These are phyloP conservation scores for Protomyctophum bolini DNA, from an alignment of 2,113 vertebrate species.

Conservation along the genomic window DNA sequence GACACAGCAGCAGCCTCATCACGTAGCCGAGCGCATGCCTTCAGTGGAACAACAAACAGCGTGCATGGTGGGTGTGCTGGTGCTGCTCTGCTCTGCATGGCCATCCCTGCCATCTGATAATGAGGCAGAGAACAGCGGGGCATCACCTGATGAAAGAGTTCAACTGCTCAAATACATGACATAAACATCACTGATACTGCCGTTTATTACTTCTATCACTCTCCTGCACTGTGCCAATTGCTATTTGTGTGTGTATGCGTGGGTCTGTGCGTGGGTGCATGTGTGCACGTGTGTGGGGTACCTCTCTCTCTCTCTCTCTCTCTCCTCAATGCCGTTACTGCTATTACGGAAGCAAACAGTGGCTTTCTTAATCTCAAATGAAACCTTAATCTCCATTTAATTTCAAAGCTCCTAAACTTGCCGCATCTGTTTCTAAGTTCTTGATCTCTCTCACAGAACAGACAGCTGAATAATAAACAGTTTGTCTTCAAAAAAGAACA, in stretches of 20 bases:
- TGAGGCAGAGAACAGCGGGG: conserved; percentile 60
- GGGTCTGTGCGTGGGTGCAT: neutral
- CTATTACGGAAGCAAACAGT: too few species aligned
- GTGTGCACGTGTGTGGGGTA: neutral
- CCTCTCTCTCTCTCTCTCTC: neutral
- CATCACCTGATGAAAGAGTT: conserved; percentile 45
- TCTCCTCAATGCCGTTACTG: too few species aligned
- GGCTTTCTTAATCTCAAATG: too few species aligned
- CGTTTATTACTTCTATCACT: conserved; percentile 25
- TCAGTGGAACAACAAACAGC: neutral
- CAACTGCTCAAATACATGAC: conserved; percentile 20
- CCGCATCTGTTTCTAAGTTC: too few species aligned
- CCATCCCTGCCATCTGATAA: conserved; percentile 44
- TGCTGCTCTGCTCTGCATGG: neutral
- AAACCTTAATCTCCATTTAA: too few species aligned
- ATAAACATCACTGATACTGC: conserved; percentile 19
- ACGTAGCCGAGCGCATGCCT: neutral
- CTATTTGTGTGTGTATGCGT: neutral
- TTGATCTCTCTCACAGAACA: too few species aligned
- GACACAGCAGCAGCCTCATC: neutral
- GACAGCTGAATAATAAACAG: too few species aligned
- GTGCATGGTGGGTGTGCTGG: neutral
- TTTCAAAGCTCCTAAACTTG: too few species aligned
- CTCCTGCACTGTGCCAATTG: conserved; percentile 1
- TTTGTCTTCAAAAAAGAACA: too few species aligned